Base-by-base conservation (phyloP, 2,888 invertebrate species). In the Chrysolina americana region DNA sequence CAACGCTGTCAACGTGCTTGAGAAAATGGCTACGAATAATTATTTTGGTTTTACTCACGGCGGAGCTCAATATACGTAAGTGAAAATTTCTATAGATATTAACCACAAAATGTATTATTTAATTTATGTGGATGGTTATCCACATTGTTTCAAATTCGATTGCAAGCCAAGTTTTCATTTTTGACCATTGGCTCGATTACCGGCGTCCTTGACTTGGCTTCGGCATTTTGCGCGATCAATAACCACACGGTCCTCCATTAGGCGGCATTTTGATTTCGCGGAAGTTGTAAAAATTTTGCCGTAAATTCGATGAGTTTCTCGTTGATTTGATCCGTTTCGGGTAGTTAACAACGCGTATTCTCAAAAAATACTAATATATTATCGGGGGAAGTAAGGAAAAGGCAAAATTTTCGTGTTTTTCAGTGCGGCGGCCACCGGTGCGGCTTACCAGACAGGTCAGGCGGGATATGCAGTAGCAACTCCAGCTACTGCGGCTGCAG, bases 11-110 rank as follows among this genome's bases (percentile, higher is more conserved):
- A 81, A 79, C 78, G 81, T 81, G 83, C 79, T 73, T 82, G 80
- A 77, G 80, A 87, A 86, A 83, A 88, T 95, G 95, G 95, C 95
- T 89, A 93, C 96, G 89, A 96, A 96, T 91, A 97, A 97, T 92
- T 97, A 96, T 92, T 96, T 96, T 89, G 96, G 96, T 88, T 97
- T 97, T 92, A 95, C 96, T 86, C 96, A 96, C 89, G 95, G 96
- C 87, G 96, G 96, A 89, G 95, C 96, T 86, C 96, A 96, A 91
- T 96, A 96, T 89, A 95, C 94, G 94, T 95, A 90, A 92, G 93
- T 90, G 81, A 79, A 80, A 78, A 53, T 36, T 68, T 68, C 17
- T 19, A n/a, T 13, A 19, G 41, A 41, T 48, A 41, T 68, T 21
- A 9, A 15, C 0, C 23, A 41, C 13, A 19, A 41, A 41, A 53